Percentiles rank a stretch among this genome's conserved stretches.
Conservation (phyloP, 2,888 invertebrate genomes). For the Drosophila tanythrix region DNA sequence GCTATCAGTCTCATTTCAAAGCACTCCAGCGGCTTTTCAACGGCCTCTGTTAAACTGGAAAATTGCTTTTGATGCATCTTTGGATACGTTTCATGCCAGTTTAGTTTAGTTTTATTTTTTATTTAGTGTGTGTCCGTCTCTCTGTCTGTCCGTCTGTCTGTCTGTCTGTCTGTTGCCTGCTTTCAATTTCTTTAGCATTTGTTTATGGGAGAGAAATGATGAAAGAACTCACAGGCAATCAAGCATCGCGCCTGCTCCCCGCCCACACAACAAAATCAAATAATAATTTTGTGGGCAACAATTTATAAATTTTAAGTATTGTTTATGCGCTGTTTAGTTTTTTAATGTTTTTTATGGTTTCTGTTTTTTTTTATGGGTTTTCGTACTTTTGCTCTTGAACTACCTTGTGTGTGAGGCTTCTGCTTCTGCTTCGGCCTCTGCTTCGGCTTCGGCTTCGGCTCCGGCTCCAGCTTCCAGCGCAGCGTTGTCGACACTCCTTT, state of each 20-base stretch:
- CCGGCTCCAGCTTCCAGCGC: neutral
- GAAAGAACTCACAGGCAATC: slow-evolving; percentile 33
- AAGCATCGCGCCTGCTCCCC: slow-evolving; percentile 3
- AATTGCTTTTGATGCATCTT: slow-evolving; percentile 83
- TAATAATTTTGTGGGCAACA: slow-evolving; percentile 73
- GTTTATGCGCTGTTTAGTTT: slow-evolving; percentile 39
- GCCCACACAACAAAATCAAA: slow-evolving; percentile 62
- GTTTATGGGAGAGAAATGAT: slow-evolving; percentile 55
- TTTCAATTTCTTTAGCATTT: slow-evolving; percentile 37
- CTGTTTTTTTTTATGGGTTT: slow-evolving; percentile 12
- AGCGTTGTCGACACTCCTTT: slow-evolving; percentile 16
- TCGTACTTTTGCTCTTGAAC: slow-evolving; percentile 27
- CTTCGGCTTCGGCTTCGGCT: neutral
- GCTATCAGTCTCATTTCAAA: slow-evolving; percentile 84
- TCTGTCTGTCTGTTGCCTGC: slow-evolving; percentile 18
- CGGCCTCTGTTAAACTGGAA: slow-evolving; percentile 43
- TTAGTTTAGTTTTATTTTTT: slow-evolving; percentile 24
- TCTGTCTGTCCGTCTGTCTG: slow-evolving; percentile 2
- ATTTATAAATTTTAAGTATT: slow-evolving; percentile 62
- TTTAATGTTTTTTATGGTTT: slow-evolving; percentile 8
- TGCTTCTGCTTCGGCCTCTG: neutral
- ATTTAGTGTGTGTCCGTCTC: slow-evolving; percentile 23
- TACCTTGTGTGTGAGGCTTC: slow-evolving; percentile 25
- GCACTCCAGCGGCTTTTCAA: slow-evolving; percentile 54
- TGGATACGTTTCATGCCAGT: slow-evolving; percentile 83